Evolutionary conservation across 1,140 invertebrate species (phyloP), one percentile per base, ranked within the genome.

Genomic region (Neotoxoptera formosana): DNA sequence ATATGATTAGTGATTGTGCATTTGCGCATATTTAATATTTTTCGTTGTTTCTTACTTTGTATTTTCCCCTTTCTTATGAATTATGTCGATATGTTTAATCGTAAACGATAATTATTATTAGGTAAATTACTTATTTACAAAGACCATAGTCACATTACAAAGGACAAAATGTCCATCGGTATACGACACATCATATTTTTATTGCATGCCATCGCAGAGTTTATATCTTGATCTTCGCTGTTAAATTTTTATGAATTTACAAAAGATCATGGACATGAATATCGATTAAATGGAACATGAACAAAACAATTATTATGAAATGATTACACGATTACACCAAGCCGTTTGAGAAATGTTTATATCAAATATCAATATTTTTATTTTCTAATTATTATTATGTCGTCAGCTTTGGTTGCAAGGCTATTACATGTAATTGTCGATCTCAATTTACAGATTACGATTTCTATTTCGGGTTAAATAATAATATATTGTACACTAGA

Each of bases 321-420:
- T 76, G 30, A 76, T 76, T n/a, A n/a, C 60, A 41, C 41, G 41
- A 4, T 41, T 41, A 41, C 4, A 41, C 4, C n/a, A 34, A n/a
- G 14, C 60, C 60, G n/a, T 76, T n/a, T 76, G n/a, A 76, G 11
- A n/a, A 6, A n/a, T 76, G 14, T 76, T 76, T n/a, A 76, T n/a
- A n/a, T 76, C 17, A n/a, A 76, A 14, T n/a, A n/a, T 76, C n/a
- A 76, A 76, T 76, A 76, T 76, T 76, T 76, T 34, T n/a, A n/a
- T 76, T 34, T 76, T 76, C 30, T 76, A 76, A 76, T n/a, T 76
- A 76, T 76, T 76, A 76, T 76, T 76, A 76, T 76, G 60, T 76
- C 60, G n/a, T 76, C 60, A 76, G 30, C 60, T 76, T 76, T 1
- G 7, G n/a, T 17, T n/a, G n/a, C 60, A 76, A 76, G 60, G 60